Base-by-base conservation (phyloP, 1,140 invertebrate species). In the Solenopsis fugax region DNA sequence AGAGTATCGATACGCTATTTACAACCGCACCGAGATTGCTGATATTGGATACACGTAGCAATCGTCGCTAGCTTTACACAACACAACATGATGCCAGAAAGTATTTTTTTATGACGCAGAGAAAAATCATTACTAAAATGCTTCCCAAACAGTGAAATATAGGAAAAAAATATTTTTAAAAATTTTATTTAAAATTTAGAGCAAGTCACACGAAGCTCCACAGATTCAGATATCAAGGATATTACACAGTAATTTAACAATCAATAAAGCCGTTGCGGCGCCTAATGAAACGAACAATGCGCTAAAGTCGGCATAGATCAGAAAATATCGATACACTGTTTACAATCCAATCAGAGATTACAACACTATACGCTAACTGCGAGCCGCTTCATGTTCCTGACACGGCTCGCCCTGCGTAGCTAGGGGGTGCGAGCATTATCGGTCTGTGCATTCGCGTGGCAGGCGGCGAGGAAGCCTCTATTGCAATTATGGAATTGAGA, bases 401-500 rank as follows among this genome's bases (percentile, higher is more conserved):
- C 18, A 73, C 54, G 12, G 48, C n/a, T 52, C n/a, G n/a, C 37
- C 16, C n/a, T 45, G 29, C 52, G 18, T 60, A 60, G 54, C 41
- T 69, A 37, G 18, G 69, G 45, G 18, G 41, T 60, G 69, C 69
- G 45, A 21, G 13, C 54, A 16, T 24, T 84, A n/a, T 58, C 54
- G 21, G 64, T 41, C 50, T 41, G n/a, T 73, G 54, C 24, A 82
- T 60, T 73, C 24, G 67, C 69, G 80, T 60, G 67, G 50, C 58
- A 34, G 54, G 80, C 10, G 34, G 37, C 37, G 37, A 54, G 50
- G 21, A 76, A n/a, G 54, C 69, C 54, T 84, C 69, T 37, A 24
- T 60, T 75, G 88, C 87, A 92, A 92, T 92, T 92, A 92, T 82
- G 67, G 87, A 84, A 92, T 91, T 88, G 85, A 91, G 91, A 92